Conservation (phyloP, 2,113 vertebrate genomes). For the Ptilorrhoa leucosticta region DNA sequence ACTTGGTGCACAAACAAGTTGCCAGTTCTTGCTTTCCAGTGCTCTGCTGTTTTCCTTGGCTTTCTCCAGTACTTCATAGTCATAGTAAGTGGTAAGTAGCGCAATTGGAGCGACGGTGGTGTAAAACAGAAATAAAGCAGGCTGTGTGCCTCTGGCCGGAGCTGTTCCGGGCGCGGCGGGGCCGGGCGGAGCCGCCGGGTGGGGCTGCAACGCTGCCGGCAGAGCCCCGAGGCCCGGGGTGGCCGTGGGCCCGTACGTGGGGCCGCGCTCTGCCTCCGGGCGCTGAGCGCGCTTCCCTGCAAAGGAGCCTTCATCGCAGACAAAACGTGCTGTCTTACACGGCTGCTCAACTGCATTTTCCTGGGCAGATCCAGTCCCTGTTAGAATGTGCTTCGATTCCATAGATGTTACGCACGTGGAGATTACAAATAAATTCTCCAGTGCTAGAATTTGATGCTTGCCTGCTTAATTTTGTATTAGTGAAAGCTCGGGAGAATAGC, state of each 20-base stretch:
- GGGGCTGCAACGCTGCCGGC: neutral
- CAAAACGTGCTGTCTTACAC: neutral
- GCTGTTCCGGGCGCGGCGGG: neutral
- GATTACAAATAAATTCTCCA: neutral
- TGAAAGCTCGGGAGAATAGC: neutral
- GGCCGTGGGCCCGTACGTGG: rapidly evolving
- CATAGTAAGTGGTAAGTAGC: neutral
- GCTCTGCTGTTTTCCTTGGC: neutral
- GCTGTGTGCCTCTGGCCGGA: neutral
- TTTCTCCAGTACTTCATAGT: neutral
- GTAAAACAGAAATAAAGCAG: neutral
- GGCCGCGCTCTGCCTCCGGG: neutral
- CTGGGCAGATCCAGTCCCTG: neutral
- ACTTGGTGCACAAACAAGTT: too few relatives aligned
- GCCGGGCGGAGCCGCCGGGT: neutral
- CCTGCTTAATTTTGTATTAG: neutral
- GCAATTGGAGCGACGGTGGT: neutral
- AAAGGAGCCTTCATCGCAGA: neutral
- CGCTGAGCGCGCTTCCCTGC: neutral
- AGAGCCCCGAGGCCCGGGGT: too few relatives aligned
- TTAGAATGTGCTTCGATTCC: neutral
- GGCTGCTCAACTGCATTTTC: too few relatives aligned
- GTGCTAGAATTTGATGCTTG: neutral
- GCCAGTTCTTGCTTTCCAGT: neutral
- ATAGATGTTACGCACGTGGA: neutral